Base-by-base conservation (phyloP, 2,888 invertebrate species). In the Latrodectus hesperus region DNA sequence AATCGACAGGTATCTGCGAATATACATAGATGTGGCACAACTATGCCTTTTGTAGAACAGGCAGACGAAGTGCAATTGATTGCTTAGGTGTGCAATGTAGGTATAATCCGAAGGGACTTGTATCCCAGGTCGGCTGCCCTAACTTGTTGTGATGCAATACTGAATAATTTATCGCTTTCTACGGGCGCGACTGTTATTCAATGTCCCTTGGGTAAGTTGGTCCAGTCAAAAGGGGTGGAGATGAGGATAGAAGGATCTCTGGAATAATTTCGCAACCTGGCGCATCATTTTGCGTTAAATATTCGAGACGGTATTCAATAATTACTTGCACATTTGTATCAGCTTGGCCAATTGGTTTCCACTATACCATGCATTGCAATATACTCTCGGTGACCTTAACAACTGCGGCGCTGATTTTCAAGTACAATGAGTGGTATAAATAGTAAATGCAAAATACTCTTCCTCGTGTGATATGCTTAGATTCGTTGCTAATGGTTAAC, bases 81-180 rank as follows among this genome's bases (percentile, higher is more conserved):
- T 84, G 55, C 77, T 49, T 17, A 14, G 65, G 67, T 49, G 64
- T 72, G 65, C 53, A 52, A 67, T 73, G 38, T 81, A 26, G 74
- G 67, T 71, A 67, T 77, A 83, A 51, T 71, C 70, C 83, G 68
- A 52, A 76, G 83, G 76, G 83, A 71, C 82, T 49, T 49, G 75
- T 51, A 74, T 83, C 53, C 84, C 77, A 17, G 51, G 73, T 65
- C 68, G 64, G 53, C 67, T 79, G 60, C 85, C 60, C 67, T 67
- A 81, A 81, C 86, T 86, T 86, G 86, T 86, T 86, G 86, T 80
- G 86, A 86, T 86, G 86, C 86, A 17, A 76, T 71, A 26, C 65
- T 86, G 86, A 86, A 86, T 86, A 86, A 86, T 86, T 80, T 81
- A 86, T 80, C 65, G 72, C 64, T 72, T 76, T 86, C 76, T 86